These are phyloP conservation scores for Valencia hispanica DNA, from an alignment of 2,797 vertebrate species.

Conservation along the genomic window DNA sequence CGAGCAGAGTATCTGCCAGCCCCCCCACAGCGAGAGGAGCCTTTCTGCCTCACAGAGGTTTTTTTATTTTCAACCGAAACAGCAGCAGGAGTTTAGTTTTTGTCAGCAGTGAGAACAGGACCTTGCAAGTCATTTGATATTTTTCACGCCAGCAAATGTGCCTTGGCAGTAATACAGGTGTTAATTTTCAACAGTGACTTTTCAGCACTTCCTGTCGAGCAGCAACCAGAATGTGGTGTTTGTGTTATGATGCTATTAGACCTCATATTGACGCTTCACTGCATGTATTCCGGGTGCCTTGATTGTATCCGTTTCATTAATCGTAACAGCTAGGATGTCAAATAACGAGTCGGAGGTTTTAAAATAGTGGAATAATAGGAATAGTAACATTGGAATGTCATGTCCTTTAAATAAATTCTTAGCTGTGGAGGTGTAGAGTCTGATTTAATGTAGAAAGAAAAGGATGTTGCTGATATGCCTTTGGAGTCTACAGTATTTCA, in stretches of 20 bases:
- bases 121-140: constrained; percentile 4
- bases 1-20: constrained; percentile 44
- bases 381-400: background rate
- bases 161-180: constrained; percentile 4
- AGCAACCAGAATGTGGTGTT: constrained; percentile 18
- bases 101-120: constrained; percentile 22
- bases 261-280: constrained; percentile 26
- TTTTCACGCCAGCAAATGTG: constrained; percentile 12
- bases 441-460: constrained; percentile 32
- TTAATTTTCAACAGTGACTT: constrained; percentile 14
- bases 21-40: constrained; percentile 13
- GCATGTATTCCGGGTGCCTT: background rate
- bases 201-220: constrained; percentile 8
- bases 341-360: constrained; percentile 3
- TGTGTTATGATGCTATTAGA: constrained; percentile 28
- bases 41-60: constrained; percentile 5
- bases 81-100: constrained; percentile 21
- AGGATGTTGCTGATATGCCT: constrained; percentile 14
- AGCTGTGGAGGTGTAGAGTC: background rate
- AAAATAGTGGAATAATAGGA: background rate
- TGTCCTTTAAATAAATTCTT: constrained; percentile 12
- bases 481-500: constrained; percentile 3
- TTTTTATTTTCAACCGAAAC: constrained; percentile 29
- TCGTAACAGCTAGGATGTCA: background rate
- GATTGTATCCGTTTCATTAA: constrained; percentile 32